Evolutionary conservation across 2,113 vertebrate genomes (phyloP).

Genomic region (Pseudonaja textilis): DNA sequence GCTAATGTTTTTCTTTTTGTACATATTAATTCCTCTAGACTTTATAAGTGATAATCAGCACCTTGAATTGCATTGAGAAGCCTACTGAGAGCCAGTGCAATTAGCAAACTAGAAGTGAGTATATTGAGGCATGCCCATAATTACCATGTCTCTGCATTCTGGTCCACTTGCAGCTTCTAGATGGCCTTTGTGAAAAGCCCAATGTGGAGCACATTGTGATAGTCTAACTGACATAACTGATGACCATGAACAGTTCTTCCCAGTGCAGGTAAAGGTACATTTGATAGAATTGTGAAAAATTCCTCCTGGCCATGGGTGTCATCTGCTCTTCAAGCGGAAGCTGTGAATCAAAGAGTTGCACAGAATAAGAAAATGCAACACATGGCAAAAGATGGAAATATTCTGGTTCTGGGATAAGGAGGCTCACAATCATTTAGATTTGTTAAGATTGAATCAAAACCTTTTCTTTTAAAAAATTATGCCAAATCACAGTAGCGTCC

Average conservation of each 20-base stretch:
- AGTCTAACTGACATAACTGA: neutral
- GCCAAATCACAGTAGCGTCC: neutral
- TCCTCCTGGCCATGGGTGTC: neutral
- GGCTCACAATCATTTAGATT: neutral
- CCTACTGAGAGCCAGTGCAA: neutral
- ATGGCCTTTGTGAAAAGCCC: neutral
- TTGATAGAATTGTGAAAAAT: neutral
- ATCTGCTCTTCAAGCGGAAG: neutral
- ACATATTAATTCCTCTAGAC: neutral
- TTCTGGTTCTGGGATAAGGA: neutral
- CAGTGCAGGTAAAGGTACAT: neutral
- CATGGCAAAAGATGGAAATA: neutral
- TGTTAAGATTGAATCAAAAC: neutral
- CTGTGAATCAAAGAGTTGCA: neutral
- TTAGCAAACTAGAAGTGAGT: neutral
- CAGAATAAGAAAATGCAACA: neutral
- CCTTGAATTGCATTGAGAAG: neutral
- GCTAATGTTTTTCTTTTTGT: neutral
- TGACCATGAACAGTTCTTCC: neutral
- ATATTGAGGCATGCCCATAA: neutral
- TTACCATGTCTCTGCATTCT: neutral
- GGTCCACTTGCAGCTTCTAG: neutral
- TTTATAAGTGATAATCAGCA: neutral
- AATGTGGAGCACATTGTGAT: neutral
- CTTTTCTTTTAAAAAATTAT: neutral